Conservation (phyloP, 2,113 vertebrate genomes). For the Labrus mixtus region DNA sequence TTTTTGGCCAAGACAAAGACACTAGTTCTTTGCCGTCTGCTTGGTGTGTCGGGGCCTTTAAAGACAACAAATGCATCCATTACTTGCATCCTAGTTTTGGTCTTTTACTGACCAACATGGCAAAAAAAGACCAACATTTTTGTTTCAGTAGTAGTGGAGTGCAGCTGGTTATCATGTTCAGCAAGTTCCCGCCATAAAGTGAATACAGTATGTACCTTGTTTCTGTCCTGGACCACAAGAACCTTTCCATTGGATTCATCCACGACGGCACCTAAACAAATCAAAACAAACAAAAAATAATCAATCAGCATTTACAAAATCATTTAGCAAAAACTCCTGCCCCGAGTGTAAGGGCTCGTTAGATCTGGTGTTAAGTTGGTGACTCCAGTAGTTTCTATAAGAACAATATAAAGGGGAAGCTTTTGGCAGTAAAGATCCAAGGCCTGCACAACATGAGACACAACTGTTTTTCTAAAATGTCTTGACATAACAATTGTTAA, state of each 20-base stretch:
- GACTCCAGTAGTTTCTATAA: not conserved
- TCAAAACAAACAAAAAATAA: not conserved
- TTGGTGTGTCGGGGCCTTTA: no score
- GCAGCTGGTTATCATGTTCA: no score
- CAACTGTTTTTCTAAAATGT: not conserved
- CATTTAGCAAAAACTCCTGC: not conserved
- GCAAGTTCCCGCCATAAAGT: no score
- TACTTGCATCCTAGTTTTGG: no score
- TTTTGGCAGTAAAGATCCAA: not conserved
- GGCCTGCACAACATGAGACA: no score
- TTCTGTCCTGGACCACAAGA: constrained; percentile 94
- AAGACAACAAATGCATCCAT: no score
- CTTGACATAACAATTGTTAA: not conserved
- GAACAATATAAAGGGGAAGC: not conserved
- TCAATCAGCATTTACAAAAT: not conserved
- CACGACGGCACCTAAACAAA: constrained; percentile 90
- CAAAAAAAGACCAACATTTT: no score
- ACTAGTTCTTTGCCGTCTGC: no score
- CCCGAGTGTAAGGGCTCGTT: not conserved
- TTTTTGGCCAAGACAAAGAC: no score
- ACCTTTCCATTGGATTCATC: constrained; percentile 90
- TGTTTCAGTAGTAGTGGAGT: not conserved
- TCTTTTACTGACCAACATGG: no score
- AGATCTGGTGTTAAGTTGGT: not conserved
- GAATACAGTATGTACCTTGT: constrained; percentile 83